Percentiles rank a stretch among this genome's conserved stretches.
These are phyloP conservation scores for Trichomalopsis sarcophagae DNA, from an alignment of 1,140 invertebrate species.

Conservation along the genomic window DNA sequence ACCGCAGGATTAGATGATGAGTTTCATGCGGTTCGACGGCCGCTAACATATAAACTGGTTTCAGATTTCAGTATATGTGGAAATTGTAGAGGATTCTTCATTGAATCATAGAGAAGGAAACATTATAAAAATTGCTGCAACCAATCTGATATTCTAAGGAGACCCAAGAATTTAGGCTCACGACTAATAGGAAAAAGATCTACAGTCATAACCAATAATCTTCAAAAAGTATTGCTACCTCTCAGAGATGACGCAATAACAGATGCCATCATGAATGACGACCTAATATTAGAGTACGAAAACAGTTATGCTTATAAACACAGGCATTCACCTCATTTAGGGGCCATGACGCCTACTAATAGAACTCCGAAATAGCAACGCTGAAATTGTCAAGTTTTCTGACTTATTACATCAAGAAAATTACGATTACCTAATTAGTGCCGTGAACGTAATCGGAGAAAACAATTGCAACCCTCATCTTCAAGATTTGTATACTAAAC, in stretches of 20 bases:
- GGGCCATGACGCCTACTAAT: background rate
- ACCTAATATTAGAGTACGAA: background rate
- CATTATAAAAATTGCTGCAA: background rate
- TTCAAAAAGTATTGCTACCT: background rate
- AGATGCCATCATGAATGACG: background rate
- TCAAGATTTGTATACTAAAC: background rate
- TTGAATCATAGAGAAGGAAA: background rate
- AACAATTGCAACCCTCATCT: background rate
- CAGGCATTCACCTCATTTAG: background rate
- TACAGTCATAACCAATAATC: background rate
- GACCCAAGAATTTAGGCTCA: background rate
- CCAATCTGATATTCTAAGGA: background rate
- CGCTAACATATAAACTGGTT: background rate
- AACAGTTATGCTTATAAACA: background rate
- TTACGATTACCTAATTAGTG: background rate
- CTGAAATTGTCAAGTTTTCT: background rate
- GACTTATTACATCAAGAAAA: background rate
- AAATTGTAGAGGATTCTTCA: background rate
- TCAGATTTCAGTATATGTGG: background rate
- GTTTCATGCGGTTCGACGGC: background rate
- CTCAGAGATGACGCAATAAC: background rate
- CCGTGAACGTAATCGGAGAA: background rate
- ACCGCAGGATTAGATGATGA: too few species aligned
- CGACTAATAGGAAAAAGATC: background rate
- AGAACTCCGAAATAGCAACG: background rate